These are phyloP conservation scores for Ennomos fuscantarius DNA, from an alignment of 2,888 invertebrate species.

Conservation along the genomic window DNA sequence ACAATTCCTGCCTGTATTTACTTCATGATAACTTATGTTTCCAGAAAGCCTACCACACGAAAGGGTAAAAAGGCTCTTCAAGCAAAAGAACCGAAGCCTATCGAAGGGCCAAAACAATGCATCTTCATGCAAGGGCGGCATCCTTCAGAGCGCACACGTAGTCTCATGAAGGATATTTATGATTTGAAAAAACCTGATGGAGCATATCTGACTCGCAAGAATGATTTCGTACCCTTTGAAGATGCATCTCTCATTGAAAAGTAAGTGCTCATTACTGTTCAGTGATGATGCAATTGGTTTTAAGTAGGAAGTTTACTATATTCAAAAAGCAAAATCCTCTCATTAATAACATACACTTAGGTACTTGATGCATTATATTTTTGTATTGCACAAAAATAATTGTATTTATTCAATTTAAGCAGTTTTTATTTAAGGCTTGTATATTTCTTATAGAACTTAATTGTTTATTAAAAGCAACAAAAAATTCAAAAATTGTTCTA, in stretches of 20 bases:
- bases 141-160: constrained; percentile 88
- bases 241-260: constrained; percentile 92
- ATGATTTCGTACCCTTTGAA: constrained; percentile 97
- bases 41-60: constrained; percentile 94
- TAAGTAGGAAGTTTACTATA: too few species aligned
- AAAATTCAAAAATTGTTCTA: too few species aligned
- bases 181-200: constrained; percentile 94
- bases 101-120: constrained; percentile 94
- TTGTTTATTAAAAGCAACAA: too few species aligned
- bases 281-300: too few species aligned
- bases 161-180: constrained; percentile 94
- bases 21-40: constrained; percentile 43
- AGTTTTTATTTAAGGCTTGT: background rate
- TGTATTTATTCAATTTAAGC: too few species aligned
- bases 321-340: background rate
- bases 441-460: background rate
- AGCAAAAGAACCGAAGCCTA: constrained; percentile 93
- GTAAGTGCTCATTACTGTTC: constrained; percentile 64
- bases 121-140: constrained; percentile 95
- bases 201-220: constrained; percentile 90
- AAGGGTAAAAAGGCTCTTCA: constrained; percentile 94
- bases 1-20: too few species aligned
- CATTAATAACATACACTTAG: background rate
- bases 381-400: too few species aligned
- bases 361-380: too few species aligned